Percentiles rank a stretch among this genome's conserved stretches.
Conservation (phyloP, 2,113 vertebrate species). For the Melospiza georgiana region DNA sequence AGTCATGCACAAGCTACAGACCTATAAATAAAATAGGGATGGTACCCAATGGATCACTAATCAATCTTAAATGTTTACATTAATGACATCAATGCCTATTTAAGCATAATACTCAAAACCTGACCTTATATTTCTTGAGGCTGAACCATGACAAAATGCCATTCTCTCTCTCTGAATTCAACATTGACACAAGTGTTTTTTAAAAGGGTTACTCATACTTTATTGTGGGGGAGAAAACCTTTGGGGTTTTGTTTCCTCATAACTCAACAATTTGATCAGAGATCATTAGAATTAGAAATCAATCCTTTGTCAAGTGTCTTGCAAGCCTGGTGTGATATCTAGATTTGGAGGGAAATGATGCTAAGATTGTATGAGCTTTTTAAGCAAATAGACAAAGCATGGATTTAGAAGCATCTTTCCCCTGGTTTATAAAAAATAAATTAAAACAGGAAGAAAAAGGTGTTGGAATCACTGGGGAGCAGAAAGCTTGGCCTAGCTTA, state of each 20-base stretch:
- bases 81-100: not conserved
- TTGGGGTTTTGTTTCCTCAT: not conserved
- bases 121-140: slow-evolving; percentile 14
- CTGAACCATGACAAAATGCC: not conserved
- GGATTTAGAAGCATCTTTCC: not conserved
- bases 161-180: not conserved
- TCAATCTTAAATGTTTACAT: not conserved
- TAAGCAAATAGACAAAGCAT: not conserved
- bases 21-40: not conserved
- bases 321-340: not conserved
- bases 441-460: not conserved
- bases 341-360: not conserved
- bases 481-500: not conserved
- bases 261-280: not conserved
- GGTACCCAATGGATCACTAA: not conserved
- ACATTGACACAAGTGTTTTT: not conserved
- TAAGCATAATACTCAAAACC: slow-evolving; percentile 44
- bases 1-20: not conserved
- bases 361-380: not conserved
- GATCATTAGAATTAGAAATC: not conserved
- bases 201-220: not conserved
- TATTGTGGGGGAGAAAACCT: not conserved
- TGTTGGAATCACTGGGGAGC: not conserved
- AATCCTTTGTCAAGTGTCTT: not conserved
- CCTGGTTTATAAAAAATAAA: not conserved